phyloP scores from a whole-genome alignment of 2,113 vertebrate species.

The Gallinago media region DNA sequence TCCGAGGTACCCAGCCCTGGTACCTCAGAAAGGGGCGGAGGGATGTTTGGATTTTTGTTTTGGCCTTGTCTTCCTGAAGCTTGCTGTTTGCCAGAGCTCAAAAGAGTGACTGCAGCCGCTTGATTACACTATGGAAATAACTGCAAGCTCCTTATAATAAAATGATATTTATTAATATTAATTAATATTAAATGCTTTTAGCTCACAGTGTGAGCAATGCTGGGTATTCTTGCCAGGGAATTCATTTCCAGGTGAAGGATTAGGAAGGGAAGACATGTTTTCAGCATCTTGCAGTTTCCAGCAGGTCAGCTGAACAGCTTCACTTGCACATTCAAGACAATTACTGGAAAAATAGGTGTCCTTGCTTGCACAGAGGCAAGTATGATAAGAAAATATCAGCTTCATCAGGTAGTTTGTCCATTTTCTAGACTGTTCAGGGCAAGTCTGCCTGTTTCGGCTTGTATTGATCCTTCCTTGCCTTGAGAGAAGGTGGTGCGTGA shows the following conservation, averaged over 20 bases:
- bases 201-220: accelerated
- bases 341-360: neutral
- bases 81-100: neutral
- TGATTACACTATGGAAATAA: accelerated
- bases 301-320: neutral
- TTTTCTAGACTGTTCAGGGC: neutral
- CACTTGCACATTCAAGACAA: neutral
- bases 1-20: accelerated
- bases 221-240: neutral
- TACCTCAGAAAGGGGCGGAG: accelerated
- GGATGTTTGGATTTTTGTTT: accelerated
- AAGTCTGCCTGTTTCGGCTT: neutral
- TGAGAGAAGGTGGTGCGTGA: neutral
- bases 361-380: neutral
- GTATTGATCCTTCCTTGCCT: neutral
- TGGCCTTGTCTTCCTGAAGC: too few species aligned
- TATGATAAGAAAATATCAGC: neutral
- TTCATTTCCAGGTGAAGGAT: neutral
- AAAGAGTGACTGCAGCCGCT: accelerated
- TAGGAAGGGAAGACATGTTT: neutral
- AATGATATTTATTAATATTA: accelerated
- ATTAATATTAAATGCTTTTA: too few species aligned
- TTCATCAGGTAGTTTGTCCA: neutral
- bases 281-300: neutral
- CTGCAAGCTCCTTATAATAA: neutral